A percentile compares a stretch with the other conserved stretches of the same genome.
phyloP scores from a whole-genome alignment of 2,888 invertebrate genomes.

The Campoplex capitator region DNA sequence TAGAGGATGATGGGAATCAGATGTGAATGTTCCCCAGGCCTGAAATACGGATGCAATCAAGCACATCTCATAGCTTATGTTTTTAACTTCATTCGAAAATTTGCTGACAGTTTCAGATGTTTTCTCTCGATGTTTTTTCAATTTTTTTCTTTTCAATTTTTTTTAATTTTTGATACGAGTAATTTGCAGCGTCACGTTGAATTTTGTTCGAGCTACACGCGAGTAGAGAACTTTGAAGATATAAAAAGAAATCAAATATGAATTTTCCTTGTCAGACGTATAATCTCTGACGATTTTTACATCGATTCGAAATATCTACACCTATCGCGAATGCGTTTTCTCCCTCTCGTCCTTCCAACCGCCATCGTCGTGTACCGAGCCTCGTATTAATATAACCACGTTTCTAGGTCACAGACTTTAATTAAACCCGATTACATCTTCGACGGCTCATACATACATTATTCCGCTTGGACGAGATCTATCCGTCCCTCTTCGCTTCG shows the following conservation, averaged over 20 bases:
- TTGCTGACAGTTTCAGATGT: neutral
- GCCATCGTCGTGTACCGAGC: slow-evolving; percentile 31
- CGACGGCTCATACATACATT: slow-evolving; percentile 71
- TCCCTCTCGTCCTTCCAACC: neutral
- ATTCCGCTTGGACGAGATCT: slow-evolving; percentile 64
- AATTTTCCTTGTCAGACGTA: neutral
- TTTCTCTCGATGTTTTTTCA: neutral
- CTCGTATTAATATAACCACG: slow-evolving; percentile 77
- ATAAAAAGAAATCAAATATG: neutral
- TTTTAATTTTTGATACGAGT: neutral
- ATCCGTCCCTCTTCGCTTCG: slow-evolving; percentile 12
- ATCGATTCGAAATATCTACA: slow-evolving; percentile 30
- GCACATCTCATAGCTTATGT: neutral
- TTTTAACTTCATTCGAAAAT: neutral
- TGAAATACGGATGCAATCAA: neutral
- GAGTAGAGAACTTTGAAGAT: neutral
- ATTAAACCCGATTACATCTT: slow-evolving; percentile 79
- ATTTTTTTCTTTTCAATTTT: neutral
- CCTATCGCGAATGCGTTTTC: slow-evolving; percentile 28
- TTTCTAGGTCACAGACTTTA: slow-evolving; percentile 78
- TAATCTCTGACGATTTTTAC: slow-evolving; percentile 15
- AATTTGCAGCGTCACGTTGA: slow-evolving; percentile 24
- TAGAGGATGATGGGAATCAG: neutral
- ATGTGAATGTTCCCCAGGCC: neutral
- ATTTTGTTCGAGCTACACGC: neutral